These are phyloP conservation scores for Stenopsyche tienmushanensis DNA, from an alignment of 1,140 invertebrate species.

Conservation along the genomic window DNA sequence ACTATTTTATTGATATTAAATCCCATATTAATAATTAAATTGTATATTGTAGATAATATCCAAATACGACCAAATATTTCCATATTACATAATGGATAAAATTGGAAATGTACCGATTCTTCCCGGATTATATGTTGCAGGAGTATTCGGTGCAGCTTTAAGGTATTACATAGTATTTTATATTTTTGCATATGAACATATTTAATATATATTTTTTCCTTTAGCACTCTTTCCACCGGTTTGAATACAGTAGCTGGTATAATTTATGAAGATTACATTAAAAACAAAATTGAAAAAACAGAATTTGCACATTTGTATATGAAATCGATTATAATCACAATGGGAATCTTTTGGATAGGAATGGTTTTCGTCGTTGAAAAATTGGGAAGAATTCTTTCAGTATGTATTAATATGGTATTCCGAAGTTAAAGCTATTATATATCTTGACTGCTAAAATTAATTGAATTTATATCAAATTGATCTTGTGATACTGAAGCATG, in stretches of 20 bases:
- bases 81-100: slow-evolving; percentile 59
- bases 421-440: no score
- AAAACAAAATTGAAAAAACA: slow-evolving; percentile 52
- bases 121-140: slow-evolving; percentile 64
- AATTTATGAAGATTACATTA: slow-evolving; percentile 67
- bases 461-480: no score
- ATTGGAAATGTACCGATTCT: slow-evolving; percentile 57
- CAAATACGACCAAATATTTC: slow-evolving; percentile 50
- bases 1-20: no score
- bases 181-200: no score
- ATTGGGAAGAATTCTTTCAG: slow-evolving; percentile 51
- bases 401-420: no score
- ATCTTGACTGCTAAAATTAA: no score
- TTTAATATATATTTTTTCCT: slow-evolving; percentile 42
- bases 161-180: no score
- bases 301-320: slow-evolving; percentile 57
- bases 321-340: slow-evolving; percentile 57
- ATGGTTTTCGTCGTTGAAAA: slow-evolving; percentile 60
- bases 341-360: slow-evolving; percentile 56
- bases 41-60: slow-evolving; percentile 39
- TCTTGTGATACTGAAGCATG: slow-evolving; percentile 30
- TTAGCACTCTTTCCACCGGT: slow-evolving; percentile 68
- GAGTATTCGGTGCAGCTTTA: slow-evolving; percentile 66
- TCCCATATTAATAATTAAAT: no score
- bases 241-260: slow-evolving; percentile 79